Base-by-base conservation (phyloP, 1,140 invertebrate species). In the Sycophila sp. region DNA sequence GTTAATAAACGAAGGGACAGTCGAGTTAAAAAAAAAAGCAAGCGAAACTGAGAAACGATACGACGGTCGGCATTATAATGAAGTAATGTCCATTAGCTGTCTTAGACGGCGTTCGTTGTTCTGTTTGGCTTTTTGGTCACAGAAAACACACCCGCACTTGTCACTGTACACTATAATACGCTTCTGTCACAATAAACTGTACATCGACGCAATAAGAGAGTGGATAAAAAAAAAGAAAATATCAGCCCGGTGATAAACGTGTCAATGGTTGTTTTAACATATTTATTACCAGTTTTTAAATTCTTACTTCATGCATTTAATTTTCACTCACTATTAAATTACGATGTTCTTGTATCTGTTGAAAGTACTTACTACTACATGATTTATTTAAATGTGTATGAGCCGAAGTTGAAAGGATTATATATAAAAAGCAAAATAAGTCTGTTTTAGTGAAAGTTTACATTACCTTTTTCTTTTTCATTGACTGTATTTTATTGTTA, bases 71-170 rank as follows among this genome's bases (percentile, higher is more conserved):
- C 67, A 69, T 73, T 67, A 71, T 75, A 58, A 34, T 55, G 24
- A 65, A 55, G n/a, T 38, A 56, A 69, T 69, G 32, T 70, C 49
- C 58, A 77, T 73, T 76, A 73, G 76, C 73, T 73, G 75, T 77
- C 75, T 81, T 81, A 78, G 75, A 77, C 70, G 53, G 77, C 74
- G 69, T 78, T 80, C 71, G 72, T 83, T 80, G 78, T 81, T 80
- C 76, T 79, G 79, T 82, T 84, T 80, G 80, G 85, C 84, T 82
- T 86, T 73, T 85, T 85, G 78, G 78, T 85, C 81, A 85, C 82
- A 82, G 78, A 82, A 71, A 80, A 83, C 78, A 85, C 83, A 83
- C 78, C 78, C 75, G 81, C 83, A 84, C 82, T 75, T 75, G 76
- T 83, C 82, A 84, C 81, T 77, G 71, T 79, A 85, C 81, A 86